phyloP scores from a whole-genome alignment of 37 sponge, comb jelly and placozoan species.

The Sycon ciliatum region DNA sequence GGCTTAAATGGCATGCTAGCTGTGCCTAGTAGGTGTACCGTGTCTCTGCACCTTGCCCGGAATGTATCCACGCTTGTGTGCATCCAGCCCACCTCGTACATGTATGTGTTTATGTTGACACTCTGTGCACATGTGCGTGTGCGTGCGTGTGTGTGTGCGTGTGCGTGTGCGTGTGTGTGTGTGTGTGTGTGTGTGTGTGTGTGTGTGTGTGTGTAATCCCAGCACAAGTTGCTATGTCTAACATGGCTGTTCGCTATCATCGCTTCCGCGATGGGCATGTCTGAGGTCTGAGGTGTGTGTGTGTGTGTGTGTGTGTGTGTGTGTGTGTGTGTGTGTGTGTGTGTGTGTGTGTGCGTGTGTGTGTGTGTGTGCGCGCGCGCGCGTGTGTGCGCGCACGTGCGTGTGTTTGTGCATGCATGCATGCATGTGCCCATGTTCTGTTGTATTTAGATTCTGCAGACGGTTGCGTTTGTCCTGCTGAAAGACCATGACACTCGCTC shows the following conservation, averaged over 20 bases:
- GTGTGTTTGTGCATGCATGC: background rate
- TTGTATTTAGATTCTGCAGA: slow-evolving; percentile 22
- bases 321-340: background rate
- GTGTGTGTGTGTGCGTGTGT: slow-evolving; percentile 1
- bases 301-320: background rate
- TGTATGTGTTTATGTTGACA: background rate
- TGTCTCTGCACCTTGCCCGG: too few relatives aligned
- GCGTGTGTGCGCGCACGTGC: background rate
- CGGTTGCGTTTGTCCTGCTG: slow-evolving; percentile 58
- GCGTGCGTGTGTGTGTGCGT: slow-evolving; percentile 1
- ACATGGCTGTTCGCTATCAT: too few relatives aligned
- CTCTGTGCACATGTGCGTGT: background rate
- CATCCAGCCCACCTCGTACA: too few relatives aligned
- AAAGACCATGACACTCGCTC: slow-evolving; percentile 81
- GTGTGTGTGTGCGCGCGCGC: slow-evolving; percentile 1
- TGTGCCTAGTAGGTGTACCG: too few relatives aligned
- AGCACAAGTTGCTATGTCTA: too few relatives aligned
- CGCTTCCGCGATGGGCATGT: too few relatives aligned
- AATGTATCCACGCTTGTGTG: too few relatives aligned
- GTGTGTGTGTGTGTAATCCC: too few relatives aligned
- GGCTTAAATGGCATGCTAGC: too few relatives aligned
- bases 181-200: background rate
- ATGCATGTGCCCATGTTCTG: too few relatives aligned
- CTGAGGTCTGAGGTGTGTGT: background rate
- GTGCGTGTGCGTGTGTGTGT: slow-evolving; percentile 1